A percentile compares a stretch with the other conserved stretches of the same genome.
These are phyloP conservation scores for Morpho achilles DNA, from an alignment of 2,888 invertebrate species.

Conservation along the genomic window DNA sequence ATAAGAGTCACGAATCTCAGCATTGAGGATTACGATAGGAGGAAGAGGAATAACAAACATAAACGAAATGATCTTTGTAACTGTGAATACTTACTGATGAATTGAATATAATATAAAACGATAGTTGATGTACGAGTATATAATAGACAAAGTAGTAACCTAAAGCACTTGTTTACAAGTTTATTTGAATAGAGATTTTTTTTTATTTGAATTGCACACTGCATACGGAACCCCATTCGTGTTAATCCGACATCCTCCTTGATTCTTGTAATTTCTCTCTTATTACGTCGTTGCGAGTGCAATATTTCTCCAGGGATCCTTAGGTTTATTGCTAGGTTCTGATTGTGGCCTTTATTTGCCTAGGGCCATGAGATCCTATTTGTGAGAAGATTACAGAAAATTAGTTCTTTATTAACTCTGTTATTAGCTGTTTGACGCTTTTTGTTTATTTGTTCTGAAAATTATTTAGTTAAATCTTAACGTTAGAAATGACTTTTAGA, in stretches of 20 bases:
- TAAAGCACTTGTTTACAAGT: too few relatives aligned
- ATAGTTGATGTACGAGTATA: too few relatives aligned
- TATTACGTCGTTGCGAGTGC: conserved; percentile 23
- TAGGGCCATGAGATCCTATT: conserved; percentile 15
- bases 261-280: conserved; percentile 20
- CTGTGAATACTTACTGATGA: too few relatives aligned
- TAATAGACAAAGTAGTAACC: too few relatives aligned
- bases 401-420: conserved; percentile 1
- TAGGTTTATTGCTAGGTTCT: conserved; percentile 18
- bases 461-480: too few relatives aligned
- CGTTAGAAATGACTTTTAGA: too few relatives aligned
- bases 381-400: conserved; percentile 7
- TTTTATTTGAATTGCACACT: not conserved
- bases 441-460: not conserved
- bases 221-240: conserved; percentile 1
- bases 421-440: conserved; percentile 6
- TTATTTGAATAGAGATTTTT: too few relatives aligned
- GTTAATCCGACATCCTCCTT: not conserved
- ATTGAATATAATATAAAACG: too few relatives aligned
- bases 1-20: too few relatives aligned
- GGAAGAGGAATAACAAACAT: too few relatives aligned
- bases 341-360: conserved; percentile 22
- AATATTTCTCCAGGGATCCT: conserved; percentile 22
- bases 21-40: too few relatives aligned
- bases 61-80: too few relatives aligned